Evolutionary conservation across 2,113 vertebrate species (phyloP).

Genomic region (human): GRCh38 chr1:91163501-91164000

Average conservation of each 20-base stretch:
- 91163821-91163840: background rate
- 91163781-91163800: background rate
- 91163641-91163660: background rate
- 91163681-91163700: background rate
- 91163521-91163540: too few relatives aligned
- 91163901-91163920: background rate
- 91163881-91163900: background rate
- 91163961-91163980: background rate
- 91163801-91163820: background rate
- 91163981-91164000: background rate
- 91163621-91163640: accelerated
- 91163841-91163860: background rate
- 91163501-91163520: background rate
- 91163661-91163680: background rate
- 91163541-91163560: too few relatives aligned
- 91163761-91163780: background rate
- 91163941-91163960: background rate
- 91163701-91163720: background rate
- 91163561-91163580: background rate
- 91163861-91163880: background rate
- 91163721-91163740: background rate
- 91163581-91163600: background rate
- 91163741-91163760: background rate
- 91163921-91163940: background rate
- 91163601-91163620: accelerated